Evolutionary conservation across 2,888 invertebrate genomes (phyloP).

Genomic region (Sclerodermus sp.): DNA sequence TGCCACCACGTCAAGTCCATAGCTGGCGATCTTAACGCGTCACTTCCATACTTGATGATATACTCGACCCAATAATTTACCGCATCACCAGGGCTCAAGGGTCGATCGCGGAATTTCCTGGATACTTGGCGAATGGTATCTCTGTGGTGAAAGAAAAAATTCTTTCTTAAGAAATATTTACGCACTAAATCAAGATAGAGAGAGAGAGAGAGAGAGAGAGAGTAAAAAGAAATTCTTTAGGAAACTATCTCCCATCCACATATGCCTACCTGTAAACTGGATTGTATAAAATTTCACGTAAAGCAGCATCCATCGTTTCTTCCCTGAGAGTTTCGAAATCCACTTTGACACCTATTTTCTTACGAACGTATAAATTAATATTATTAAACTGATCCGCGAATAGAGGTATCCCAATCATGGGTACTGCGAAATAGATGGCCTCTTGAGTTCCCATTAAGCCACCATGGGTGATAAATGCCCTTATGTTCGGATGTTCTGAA

Average conservation of each 20-base stretch:
- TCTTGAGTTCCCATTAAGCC: constrained; percentile 50
- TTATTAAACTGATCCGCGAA: constrained; percentile 49
- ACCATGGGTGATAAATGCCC: constrained; percentile 49
- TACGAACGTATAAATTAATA: constrained; percentile 29
- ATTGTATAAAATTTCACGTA: constrained; percentile 37
- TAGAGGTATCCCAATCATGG: constrained; percentile 48
- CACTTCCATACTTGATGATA: constrained; percentile 35
- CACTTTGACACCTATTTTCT: constrained; percentile 38
- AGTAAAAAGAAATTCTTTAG: not conserved
- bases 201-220: no score
- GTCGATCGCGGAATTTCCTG: constrained; percentile 41
- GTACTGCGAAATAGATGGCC: constrained; percentile 45
- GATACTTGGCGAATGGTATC: constrained; percentile 25
- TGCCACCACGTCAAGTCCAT: constrained; percentile 49
- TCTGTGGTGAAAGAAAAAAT: constrained; percentile 11
- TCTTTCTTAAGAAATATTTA: no score
- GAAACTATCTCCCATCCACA: not conserved
- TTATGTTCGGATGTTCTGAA: constrained; percentile 46
- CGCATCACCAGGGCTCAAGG: constrained; percentile 36
- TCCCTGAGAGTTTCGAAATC: constrained; percentile 30
- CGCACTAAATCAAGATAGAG: no score
- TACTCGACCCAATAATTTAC: constrained; percentile 48
- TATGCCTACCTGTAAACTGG: constrained; percentile 38
- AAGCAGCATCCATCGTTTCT: constrained; percentile 34
- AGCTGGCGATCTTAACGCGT: constrained; percentile 39